Evolutionary conservation across 2,113 vertebrate genomes (phyloP).

Genomic region (Peromyscus maniculatus): DNA sequence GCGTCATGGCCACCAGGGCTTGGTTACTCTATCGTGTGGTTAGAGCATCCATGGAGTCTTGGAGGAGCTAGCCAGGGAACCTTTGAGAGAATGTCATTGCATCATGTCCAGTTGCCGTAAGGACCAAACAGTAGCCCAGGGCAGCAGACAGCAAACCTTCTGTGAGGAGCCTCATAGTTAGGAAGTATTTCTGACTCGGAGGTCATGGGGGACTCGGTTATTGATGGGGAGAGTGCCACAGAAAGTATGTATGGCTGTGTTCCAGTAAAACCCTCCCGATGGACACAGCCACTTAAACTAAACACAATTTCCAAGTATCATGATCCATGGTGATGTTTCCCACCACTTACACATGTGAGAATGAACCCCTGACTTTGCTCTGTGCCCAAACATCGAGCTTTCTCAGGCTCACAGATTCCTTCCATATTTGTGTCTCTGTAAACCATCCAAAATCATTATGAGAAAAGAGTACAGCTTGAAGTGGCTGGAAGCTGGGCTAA

Average conservation of each 20-base stretch:
- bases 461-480: too few species aligned
- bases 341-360: background rate
- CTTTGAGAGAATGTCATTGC: background rate
- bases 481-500: background rate
- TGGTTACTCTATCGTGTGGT: background rate
- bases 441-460: background rate
- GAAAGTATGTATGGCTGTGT: background rate
- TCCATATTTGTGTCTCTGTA: background rate
- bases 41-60: background rate
- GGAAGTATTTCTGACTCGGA: background rate
- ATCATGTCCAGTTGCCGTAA: rapidly evolving
- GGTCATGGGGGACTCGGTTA: background rate
- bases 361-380: background rate
- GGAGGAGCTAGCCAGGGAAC: background rate
- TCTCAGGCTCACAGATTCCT: background rate
- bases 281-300: background rate
- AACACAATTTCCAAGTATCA: too few species aligned
- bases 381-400: background rate
- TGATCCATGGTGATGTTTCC: background rate
- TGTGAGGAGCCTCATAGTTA: background rate
- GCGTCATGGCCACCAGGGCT: background rate
- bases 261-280: background rate
- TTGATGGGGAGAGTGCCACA: background rate
- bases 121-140: background rate
- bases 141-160: background rate